Percentiles rank a stretch among this genome's conserved stretches.
Evolutionary conservation across 2,888 invertebrate genomes (phyloP).

Genomic region (Linnaemya vulpina): DNA sequence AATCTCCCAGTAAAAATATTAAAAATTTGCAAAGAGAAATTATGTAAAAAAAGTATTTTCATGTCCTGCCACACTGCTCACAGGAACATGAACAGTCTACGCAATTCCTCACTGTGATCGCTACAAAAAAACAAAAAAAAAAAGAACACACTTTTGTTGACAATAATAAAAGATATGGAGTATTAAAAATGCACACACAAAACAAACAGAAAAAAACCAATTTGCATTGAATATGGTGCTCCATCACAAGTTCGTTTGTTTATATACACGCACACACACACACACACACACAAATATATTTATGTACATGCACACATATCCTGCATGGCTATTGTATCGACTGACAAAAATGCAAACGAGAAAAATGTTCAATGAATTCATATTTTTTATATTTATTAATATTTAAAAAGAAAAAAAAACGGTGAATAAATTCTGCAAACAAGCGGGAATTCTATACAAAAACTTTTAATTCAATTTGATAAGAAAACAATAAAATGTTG

Average conservation of each 20-base stretch:
- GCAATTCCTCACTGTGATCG: neutral
- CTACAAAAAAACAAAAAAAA: slow-evolving; percentile 13
- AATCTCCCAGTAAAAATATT: slow-evolving; percentile 19
- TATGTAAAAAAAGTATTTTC: slow-evolving; percentile 12
- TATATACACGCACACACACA: neutral
- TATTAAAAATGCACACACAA: neutral
- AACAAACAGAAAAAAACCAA: neutral
- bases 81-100: too few relatives aligned
- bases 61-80: neutral
- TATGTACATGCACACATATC: neutral
- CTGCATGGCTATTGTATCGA: slow-evolving; percentile 2
- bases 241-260: neutral
- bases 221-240: neutral
- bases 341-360: slow-evolving; percentile 30
- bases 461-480: slow-evolving; percentile 57
- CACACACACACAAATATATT: too few relatives aligned
- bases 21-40: neutral
- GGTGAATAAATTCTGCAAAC: slow-evolving; percentile 48
- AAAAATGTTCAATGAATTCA: slow-evolving; percentile 23
- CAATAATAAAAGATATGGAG: neutral
- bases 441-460: slow-evolving; percentile 47
- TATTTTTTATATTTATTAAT: neutral
- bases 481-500: slow-evolving; percentile 34
- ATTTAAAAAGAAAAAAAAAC: too few relatives aligned
- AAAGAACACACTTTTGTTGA: slow-evolving; percentile 7